A percentile compares a stretch with the other conserved stretches of the same genome.
Conservation (phyloP, 2,888 invertebrate genomes). For the Brachyptera putata region DNA sequence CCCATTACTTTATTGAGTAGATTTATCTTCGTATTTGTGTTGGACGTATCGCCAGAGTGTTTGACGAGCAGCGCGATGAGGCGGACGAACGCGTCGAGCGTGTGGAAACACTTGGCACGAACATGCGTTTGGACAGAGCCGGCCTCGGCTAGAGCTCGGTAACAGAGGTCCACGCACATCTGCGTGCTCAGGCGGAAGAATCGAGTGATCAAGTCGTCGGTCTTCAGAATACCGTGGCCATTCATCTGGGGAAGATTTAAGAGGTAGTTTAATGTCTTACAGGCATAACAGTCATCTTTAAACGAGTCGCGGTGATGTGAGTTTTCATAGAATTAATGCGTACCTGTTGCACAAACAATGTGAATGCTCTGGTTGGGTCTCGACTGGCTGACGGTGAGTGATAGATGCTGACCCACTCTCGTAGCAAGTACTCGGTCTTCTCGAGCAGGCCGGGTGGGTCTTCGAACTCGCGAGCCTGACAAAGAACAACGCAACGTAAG, state of each 20-base stretch:
- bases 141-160: conserved; percentile 74
- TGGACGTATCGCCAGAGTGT: conserved; percentile 83
- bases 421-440: conserved; percentile 87
- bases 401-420: conserved; percentile 94
- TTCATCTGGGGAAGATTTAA: conserved; percentile 81
- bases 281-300: too few species aligned
- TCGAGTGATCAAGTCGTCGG: conserved; percentile 93
- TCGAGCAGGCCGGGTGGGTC: conserved; percentile 93
- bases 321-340: too few species aligned
- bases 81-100: conserved; percentile 91
- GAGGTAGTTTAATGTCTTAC: too few species aligned
- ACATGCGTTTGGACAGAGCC: conserved; percentile 60
- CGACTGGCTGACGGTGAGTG: conserved; percentile 75
- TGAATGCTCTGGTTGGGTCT: conserved; percentile 86
- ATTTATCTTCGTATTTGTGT: conserved; percentile 94
- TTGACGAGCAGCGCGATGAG: conserved; percentile 92
- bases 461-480: conserved; percentile 76
- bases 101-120: conserved; percentile 90
- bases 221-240: conserved; percentile 90
- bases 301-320: too few species aligned
- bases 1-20: conserved; percentile 93
- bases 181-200: conserved; percentile 97
- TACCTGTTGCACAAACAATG: conserved; percentile 81
- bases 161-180: conserved; percentile 92
- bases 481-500: too few species aligned